These are phyloP conservation scores for Phalacrocorax pelagicus DNA, from an alignment of 2,113 vertebrate species.

Conservation along the genomic window DNA sequence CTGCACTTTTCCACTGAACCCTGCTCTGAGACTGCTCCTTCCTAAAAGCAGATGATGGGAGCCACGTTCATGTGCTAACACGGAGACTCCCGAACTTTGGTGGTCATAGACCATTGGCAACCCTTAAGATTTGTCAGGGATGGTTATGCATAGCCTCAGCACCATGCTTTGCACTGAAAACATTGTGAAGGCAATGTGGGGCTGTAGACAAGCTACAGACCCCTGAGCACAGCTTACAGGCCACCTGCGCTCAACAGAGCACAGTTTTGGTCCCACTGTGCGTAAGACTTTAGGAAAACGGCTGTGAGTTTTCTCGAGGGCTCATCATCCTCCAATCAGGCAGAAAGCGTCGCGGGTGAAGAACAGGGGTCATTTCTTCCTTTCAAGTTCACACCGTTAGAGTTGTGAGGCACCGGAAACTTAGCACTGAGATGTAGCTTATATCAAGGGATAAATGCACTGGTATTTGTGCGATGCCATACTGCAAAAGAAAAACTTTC, in stretches of 20 bases:
- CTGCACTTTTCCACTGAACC: background rate
- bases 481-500: background rate
- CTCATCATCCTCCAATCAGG: background rate
- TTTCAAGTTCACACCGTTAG: constrained; percentile 8
- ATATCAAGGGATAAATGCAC: background rate
- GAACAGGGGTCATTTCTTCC: background rate
- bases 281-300: background rate
- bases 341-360: rapidly evolving
- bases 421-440: background rate
- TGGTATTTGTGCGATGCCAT: background rate
- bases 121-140: background rate
- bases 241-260: background rate
- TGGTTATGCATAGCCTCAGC: background rate
- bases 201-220: background rate
- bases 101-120: background rate
- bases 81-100: background rate
- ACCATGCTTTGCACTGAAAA: background rate
- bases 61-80: background rate
- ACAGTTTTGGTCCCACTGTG: background rate
- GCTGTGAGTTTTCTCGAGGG: background rate
- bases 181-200: background rate
- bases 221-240: background rate
- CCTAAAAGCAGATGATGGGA: background rate
- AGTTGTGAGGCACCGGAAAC: constrained; percentile 37
- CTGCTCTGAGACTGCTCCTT: background rate